Evolutionary conservation across 1,140 invertebrate genomes (phyloP).

Genomic region (Drosophila suzukii): DNA sequence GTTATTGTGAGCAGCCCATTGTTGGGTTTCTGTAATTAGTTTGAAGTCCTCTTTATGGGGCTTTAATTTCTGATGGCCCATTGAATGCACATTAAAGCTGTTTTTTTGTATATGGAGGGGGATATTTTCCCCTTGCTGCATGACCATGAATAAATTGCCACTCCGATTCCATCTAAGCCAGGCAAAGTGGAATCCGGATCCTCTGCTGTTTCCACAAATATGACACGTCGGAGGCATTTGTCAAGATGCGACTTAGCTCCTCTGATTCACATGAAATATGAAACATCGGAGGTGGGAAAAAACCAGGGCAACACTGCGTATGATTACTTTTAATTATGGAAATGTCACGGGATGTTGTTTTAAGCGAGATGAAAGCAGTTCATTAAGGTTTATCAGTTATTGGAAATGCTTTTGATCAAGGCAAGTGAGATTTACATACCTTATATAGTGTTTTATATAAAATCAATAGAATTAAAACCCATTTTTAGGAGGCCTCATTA

Average conservation of each 20-base stretch:
- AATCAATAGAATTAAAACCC: not conserved
- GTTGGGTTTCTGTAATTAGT: slow-evolving; percentile 60
- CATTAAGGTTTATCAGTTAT: slow-evolving; percentile 7
- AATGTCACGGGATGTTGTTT: slow-evolving; percentile 7
- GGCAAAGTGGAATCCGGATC: slow-evolving; percentile 15
- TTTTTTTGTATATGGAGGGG: not conserved
- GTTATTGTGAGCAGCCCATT: slow-evolving; percentile 16
- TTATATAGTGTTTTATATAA: not conserved
- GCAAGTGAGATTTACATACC: not conserved
- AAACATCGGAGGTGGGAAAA: too few species aligned
- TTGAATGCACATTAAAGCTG: slow-evolving; percentile 52
- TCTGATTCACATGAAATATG: not conserved
- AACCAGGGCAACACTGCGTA: not conserved
- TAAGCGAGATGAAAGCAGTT: not conserved
- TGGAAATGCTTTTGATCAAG: slow-evolving; percentile 3
- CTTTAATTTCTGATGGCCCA: slow-evolving; percentile 52
- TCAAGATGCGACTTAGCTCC: not conserved
- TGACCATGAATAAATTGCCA: slow-evolving; percentile 58
- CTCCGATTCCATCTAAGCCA: slow-evolving; percentile 14
- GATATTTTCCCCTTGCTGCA: slow-evolving; percentile 16
- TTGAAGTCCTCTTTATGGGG: slow-evolving; percentile 48
- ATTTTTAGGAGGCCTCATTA: not conserved
- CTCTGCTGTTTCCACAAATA: slow-evolving; percentile 7
- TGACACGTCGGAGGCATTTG: not conserved
- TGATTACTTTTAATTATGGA: slow-evolving; percentile 24